These are phyloP conservation scores for Myotis findleyi DNA, from an alignment of 2,797 vertebrate species.

Conservation along the genomic window DNA sequence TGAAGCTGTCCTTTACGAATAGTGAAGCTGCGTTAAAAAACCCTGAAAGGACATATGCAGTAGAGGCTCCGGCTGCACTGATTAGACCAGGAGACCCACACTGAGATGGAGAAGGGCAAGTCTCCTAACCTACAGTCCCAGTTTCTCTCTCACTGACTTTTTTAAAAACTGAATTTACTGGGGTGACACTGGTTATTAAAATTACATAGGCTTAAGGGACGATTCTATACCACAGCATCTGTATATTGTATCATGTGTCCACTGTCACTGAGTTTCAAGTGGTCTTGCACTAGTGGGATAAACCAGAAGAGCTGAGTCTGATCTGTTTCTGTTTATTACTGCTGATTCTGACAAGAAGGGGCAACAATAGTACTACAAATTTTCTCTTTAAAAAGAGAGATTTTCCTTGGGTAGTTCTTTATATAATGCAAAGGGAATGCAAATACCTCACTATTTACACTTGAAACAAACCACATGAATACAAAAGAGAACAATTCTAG, in stretches of 20 bases:
- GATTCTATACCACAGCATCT: not conserved
- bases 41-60: not conserved
- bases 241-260: not conserved
- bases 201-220: not conserved
- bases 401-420: conserved; percentile 35
- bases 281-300: not conserved
- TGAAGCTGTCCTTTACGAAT: not conserved
- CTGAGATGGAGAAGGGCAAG: not conserved
- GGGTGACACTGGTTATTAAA: not conserved
- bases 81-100: not conserved
- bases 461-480: conserved; percentile 23
- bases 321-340: not conserved
- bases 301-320: not conserved
- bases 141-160: not conserved
- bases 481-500: not conserved
- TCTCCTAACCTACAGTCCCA: not conserved
- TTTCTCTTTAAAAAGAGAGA: not conserved
- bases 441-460: conserved; percentile 28
- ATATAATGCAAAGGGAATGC: not conserved
- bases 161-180: not conserved
- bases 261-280: not conserved
- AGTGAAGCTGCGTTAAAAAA: not conserved
- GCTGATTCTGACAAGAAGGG: not conserved
- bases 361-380: not conserved
- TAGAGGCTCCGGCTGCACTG: not conserved